These are phyloP conservation scores for Syritta pipiens DNA, from an alignment of 2,888 invertebrate genomes.

Conservation along the genomic window DNA sequence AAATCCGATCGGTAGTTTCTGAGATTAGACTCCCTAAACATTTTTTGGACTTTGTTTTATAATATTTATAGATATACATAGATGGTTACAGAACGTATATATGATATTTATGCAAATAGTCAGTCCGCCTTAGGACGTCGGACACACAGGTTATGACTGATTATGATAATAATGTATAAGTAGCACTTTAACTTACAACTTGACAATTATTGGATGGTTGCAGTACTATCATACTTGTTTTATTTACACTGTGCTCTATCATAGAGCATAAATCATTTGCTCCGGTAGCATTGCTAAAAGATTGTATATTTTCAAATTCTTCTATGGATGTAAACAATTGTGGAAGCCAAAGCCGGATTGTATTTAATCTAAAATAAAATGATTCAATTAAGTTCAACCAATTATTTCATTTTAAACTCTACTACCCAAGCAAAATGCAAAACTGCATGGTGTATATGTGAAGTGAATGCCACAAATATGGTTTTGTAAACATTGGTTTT, in stretches of 20 bases:
- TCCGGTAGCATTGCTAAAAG: constrained; percentile 68
- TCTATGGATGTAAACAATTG: constrained; percentile 88
- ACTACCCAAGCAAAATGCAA: constrained; percentile 85
- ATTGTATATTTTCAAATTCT: constrained; percentile 77
- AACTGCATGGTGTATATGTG: constrained; percentile 84
- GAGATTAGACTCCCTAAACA: too few species aligned
- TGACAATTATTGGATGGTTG: constrained; percentile 73
- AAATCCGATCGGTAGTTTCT: too few species aligned
- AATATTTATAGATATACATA: too few species aligned
- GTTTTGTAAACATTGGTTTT: constrained; percentile 83
- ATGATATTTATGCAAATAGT: too few species aligned
- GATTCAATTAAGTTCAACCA: too few species aligned
- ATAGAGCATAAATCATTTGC: constrained; percentile 76
- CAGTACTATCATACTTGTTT: constrained; percentile 71
- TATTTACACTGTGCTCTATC: constrained; percentile 76
- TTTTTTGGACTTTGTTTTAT: too few species aligned
- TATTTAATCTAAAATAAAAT: constrained; percentile 84
- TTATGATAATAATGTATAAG: too few species aligned
- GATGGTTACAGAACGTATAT: too few species aligned
- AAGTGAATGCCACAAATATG: constrained; percentile 82
- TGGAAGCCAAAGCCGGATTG: constrained; percentile 91
- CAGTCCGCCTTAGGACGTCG: too few species aligned
- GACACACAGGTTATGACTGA: too few species aligned
- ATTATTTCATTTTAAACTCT: too few species aligned
- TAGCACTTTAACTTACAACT: constrained; percentile 73